phyloP scores from a whole-genome alignment of 2,888 invertebrate genomes.

The Agonopterix alstromeriana region DNA sequence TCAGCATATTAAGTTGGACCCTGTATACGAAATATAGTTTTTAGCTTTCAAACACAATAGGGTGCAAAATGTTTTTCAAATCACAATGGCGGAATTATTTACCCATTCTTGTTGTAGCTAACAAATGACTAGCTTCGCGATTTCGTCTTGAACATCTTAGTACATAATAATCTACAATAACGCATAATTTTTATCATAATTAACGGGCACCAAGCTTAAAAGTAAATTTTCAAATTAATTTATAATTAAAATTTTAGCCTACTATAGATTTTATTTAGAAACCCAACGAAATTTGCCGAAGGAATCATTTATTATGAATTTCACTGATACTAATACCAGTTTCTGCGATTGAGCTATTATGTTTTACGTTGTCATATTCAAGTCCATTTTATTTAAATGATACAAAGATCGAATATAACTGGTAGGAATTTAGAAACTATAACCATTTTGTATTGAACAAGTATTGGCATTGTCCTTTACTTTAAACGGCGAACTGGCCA shows the following conservation, averaged over 20 bases:
- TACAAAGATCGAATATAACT: not conserved
- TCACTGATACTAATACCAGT: not conserved
- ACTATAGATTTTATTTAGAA: not conserved
- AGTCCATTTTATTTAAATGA: not conserved
- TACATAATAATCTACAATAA: not conserved
- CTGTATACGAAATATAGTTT: no score
- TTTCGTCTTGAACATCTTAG: slow-evolving; percentile 13
- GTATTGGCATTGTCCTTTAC: no score
- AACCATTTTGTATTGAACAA: no score
- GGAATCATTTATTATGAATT: not conserved
- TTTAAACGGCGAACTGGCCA: no score
- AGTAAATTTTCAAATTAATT: not conserved
- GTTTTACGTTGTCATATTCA: no score
- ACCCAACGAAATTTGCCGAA: not conserved
- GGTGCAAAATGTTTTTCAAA: not conserved
- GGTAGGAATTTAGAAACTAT: no score
- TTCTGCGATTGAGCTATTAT: not conserved
- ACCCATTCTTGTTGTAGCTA: not conserved
- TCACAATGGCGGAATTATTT: not conserved
- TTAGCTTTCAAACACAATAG: not conserved
- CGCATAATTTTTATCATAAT: not conserved
- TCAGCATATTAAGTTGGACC: no score
- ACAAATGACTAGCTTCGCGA: slow-evolving; percentile 38
- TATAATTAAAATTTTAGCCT: not conserved
- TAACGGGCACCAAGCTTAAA: slow-evolving; percentile 7